Conservation (phyloP, 1,140 invertebrate species). For the Contarinia nasturtii region DNA sequence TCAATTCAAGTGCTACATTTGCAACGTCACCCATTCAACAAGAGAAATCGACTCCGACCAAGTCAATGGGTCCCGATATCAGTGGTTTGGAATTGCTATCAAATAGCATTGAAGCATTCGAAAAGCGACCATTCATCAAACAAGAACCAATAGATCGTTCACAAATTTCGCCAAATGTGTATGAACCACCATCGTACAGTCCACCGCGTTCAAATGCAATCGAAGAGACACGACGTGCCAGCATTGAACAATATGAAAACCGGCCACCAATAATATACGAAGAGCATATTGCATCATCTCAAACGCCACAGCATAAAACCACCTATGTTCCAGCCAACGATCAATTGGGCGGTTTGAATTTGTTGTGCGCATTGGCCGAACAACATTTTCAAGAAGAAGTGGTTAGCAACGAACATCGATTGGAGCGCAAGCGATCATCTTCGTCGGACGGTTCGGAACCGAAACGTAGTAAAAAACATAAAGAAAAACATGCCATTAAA, state of each 20-base stretch:
- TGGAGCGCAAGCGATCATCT: constrained; percentile 1
- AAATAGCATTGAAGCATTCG: constrained; percentile 59
- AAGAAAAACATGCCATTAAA: background rate
- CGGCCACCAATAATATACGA: background rate
- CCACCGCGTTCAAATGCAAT: background rate
- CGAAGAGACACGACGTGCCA: background rate
- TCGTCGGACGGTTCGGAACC: constrained; percentile 1
- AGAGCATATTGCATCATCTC: constrained; percentile 11
- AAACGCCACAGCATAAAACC: constrained; percentile 10
- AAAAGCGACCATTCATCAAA: constrained; percentile 22
- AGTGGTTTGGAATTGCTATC: constrained; percentile 64
- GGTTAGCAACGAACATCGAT: constrained; percentile 20
- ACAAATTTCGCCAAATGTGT: background rate
- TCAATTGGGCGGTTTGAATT: constrained; percentile 47
- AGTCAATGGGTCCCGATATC: constrained; percentile 27
- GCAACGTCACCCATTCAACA: constrained; percentile 33
- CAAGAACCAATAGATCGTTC: constrained; percentile 16
- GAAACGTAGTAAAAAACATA: background rate
- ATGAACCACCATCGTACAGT: background rate
- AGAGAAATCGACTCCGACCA: background rate
- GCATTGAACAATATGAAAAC: background rate
- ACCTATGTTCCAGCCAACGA: constrained; percentile 23
- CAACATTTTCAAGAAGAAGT: constrained; percentile 62
- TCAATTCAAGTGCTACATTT: constrained; percentile 31
- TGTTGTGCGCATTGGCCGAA: constrained; percentile 69